These are phyloP conservation scores for Mimas tiliae DNA, from an alignment of 2,888 invertebrate species.

Conservation along the genomic window DNA sequence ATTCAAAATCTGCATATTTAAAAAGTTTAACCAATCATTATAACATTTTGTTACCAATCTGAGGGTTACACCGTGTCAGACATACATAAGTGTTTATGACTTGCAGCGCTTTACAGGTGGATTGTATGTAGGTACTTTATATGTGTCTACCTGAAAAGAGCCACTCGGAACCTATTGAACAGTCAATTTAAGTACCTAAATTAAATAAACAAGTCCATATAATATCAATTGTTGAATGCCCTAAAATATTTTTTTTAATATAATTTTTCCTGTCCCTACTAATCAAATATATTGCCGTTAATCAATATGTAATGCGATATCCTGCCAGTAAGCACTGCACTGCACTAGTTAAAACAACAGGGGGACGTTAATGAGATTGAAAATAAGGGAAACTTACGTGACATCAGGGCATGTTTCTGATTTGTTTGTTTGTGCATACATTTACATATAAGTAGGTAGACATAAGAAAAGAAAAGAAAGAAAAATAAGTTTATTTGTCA, in stretches of 20 bases:
- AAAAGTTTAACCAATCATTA: too few species aligned
- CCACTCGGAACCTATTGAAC: too few species aligned
- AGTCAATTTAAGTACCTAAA: too few species aligned
- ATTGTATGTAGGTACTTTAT: too few species aligned
- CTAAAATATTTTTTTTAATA: not conserved
- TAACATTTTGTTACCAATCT: too few species aligned
- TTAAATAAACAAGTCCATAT: not conserved
- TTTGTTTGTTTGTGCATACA: not conserved
- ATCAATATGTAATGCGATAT: constrained; percentile 10
- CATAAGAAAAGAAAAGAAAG: too few species aligned
- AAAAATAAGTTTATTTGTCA: too few species aligned
- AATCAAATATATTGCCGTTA: not conserved
- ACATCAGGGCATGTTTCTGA: not conserved
- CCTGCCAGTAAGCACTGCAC: not conserved
- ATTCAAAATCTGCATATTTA: too few species aligned
- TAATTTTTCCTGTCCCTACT: not conserved
- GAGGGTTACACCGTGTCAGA: too few species aligned
- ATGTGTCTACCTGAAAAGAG: too few species aligned
- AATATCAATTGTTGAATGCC: not conserved
- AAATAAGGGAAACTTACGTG: not conserved
- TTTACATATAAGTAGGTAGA: not conserved
- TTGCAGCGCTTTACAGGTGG: too few species aligned
- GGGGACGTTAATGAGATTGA: constrained; percentile 9
- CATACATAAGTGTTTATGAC: too few species aligned
- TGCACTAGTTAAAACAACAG: constrained; percentile 22